These are phyloP conservation scores for Callorhinus ursinus DNA, from an alignment of 2,113 vertebrate genomes.

Conservation along the genomic window DNA sequence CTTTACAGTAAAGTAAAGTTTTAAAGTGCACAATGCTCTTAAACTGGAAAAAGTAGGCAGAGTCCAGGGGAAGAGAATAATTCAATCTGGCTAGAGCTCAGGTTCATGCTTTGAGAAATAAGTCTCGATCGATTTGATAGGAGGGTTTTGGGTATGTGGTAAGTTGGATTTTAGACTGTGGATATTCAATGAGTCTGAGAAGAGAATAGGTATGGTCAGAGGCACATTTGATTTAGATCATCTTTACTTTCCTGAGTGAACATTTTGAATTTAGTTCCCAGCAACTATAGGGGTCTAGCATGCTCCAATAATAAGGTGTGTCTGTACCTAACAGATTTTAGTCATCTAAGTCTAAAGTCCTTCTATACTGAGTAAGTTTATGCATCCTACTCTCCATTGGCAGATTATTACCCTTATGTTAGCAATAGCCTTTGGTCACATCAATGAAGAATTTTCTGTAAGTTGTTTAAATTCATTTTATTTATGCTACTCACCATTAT, in stretches of 20 bases:
- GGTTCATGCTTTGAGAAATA: neutral
- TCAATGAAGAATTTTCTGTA: neutral
- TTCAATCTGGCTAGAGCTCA: neutral
- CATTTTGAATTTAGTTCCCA: neutral
- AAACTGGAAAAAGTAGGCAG: neutral
- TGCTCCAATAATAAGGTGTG: neutral
- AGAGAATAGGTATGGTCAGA: neutral
- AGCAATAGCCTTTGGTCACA: neutral
- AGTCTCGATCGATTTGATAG: neutral
- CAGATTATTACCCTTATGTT: neutral
- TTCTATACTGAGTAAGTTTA: neutral
- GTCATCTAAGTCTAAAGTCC: neutral
- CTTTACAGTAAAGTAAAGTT: too few species aligned
- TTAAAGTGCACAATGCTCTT: neutral
- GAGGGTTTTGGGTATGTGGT: neutral
- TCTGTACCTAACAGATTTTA: neutral
- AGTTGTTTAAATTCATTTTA: neutral
- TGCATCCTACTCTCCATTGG: neutral
- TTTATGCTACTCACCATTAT: neutral
- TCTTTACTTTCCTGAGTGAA: neutral
- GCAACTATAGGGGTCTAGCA: neutral
- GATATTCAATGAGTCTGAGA: neutral
- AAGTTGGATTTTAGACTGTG: neutral
- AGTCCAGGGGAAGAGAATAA: neutral
- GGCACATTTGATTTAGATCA: neutral